These are phyloP conservation scores for Anniella stebbinsi DNA, from an alignment of 2,797 vertebrate genomes.

Conservation along the genomic window DNA sequence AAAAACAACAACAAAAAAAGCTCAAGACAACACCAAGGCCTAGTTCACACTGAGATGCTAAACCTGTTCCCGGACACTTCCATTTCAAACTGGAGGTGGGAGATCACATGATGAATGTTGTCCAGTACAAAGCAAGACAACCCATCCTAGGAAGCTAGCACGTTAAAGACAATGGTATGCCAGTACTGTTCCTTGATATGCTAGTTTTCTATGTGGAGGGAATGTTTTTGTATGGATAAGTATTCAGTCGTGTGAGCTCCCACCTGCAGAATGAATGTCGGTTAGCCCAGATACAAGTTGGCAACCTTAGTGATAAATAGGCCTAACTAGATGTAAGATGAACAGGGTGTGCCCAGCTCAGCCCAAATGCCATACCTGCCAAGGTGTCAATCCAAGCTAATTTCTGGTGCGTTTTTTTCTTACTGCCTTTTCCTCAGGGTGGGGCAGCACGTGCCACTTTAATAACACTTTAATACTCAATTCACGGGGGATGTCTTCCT, in stretches of 20 bases:
- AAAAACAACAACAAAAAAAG: too few relatives aligned
- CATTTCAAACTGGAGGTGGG: background rate
- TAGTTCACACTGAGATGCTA: background rate
- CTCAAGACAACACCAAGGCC: constrained; percentile 8
- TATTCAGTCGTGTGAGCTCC: background rate
- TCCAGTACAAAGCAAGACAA: background rate
- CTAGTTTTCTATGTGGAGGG: background rate
- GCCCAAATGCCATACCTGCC: background rate
- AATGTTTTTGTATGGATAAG: background rate
- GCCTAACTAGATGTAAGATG: constrained; percentile 5
- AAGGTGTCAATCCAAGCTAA: background rate
- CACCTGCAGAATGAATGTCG: background rate
- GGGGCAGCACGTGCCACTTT: background rate
- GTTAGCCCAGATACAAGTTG: background rate
- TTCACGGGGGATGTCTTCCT: constrained; percentile 8
- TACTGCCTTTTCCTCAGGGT: constrained; percentile 1
- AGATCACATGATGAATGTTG: background rate
- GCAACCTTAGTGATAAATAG: background rate
- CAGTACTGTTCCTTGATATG: background rate
- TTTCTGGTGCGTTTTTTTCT: constrained; percentile 1
- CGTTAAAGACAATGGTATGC: background rate
- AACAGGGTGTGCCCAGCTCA: constrained; percentile 15
- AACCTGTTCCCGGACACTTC: background rate
- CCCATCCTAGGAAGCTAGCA: background rate
- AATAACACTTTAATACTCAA: background rate